Evolutionary conservation across 2,113 vertebrate species (phyloP).

Genomic region (Psettodes erumei): DNA sequence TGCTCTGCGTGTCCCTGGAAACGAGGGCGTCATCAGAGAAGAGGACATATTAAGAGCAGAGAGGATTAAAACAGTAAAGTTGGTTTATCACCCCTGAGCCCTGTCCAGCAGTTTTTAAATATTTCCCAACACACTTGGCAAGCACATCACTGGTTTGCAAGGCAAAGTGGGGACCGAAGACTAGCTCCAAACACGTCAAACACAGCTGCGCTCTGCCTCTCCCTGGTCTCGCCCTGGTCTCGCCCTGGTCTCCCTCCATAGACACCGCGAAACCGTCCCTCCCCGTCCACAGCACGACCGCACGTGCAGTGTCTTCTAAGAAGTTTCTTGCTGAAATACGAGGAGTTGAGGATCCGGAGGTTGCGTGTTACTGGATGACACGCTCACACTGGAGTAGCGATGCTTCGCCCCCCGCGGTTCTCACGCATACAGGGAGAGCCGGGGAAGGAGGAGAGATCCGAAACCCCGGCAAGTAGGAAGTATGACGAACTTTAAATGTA

Average conservation of each 20-base stretch:
- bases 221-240: neutral
- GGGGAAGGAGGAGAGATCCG: neutral
- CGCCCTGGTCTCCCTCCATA: no score
- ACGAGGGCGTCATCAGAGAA: no score
- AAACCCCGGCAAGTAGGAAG: neutral
- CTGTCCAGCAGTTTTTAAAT: neutral
- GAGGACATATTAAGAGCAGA: no score
- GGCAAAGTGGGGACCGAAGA: constrained; percentile 27
- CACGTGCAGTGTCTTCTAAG: neutral
- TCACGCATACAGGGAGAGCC: neutral
- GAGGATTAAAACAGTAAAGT: constrained; percentile 7
- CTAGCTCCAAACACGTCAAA: neutral
- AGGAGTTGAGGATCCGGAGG: no score
- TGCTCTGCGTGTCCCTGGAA: no score
- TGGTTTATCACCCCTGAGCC: constrained; percentile 10
- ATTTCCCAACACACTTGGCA: constrained; percentile 31
- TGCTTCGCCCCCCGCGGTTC: constrained; percentile 14
- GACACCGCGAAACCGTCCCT: neutral
- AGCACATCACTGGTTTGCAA: constrained; percentile 54
- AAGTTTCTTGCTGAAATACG: neutral
- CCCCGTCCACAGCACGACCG: neutral
- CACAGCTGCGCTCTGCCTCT: neutral
- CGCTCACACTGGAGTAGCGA: constrained; percentile 10
- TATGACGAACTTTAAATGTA: neutral
- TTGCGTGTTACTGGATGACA: no score